Conservation (phyloP, 2,113 vertebrate genomes). For the Camelus bactrianus region DNA sequence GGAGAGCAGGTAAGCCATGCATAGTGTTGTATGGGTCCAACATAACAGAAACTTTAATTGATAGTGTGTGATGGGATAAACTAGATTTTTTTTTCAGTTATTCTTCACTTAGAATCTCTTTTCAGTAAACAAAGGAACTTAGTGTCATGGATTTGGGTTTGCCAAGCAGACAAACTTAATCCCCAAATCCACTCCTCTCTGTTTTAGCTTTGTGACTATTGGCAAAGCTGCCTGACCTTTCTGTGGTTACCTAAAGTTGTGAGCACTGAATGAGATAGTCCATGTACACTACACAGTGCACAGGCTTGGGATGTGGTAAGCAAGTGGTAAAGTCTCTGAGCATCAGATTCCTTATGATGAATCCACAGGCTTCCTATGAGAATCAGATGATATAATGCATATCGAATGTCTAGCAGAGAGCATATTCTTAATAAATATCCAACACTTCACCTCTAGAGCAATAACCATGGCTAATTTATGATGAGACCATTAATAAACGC, state of each 20-base stretch:
- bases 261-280: not conserved
- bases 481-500: no score
- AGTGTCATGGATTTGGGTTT: not conserved
- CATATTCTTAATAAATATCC: not conserved
- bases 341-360: not conserved
- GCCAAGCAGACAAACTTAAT: not conserved
- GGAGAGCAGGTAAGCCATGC: not conserved
- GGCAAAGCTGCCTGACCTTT: not conserved
- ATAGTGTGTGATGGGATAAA: not conserved
- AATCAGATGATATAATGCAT: fast-evolving
- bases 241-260: not conserved
- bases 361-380: not conserved
- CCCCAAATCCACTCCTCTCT: not conserved
- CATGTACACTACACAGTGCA: not conserved
- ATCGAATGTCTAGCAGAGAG: not conserved
- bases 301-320: not conserved
- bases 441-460: not conserved
- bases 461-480: not conserved
- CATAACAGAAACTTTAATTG: not conserved
- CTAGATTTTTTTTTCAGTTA: not conserved
- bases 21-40: not conserved
- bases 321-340: not conserved
- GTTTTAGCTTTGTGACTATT: not conserved
- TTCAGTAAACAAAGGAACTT: not conserved
- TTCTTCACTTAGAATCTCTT: not conserved